Conservation (phyloP, 2,797 vertebrate genomes). For the Pseudomugil tenellus region DNA sequence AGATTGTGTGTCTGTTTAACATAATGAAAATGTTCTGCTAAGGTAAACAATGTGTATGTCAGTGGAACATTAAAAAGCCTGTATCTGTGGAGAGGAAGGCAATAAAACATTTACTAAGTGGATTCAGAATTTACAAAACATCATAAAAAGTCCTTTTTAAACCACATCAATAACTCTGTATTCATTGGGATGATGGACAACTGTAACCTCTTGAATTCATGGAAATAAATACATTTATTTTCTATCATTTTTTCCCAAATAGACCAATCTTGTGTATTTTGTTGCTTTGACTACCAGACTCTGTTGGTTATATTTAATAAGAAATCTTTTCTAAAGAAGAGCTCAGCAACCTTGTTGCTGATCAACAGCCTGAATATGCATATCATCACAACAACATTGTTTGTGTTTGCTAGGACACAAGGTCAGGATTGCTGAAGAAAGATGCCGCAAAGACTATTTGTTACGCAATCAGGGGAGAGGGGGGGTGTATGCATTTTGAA, state of each 20-base stretch:
- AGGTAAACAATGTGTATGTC: too few species aligned
- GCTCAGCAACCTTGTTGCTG: slow-evolving; percentile 14
- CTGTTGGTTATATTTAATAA: slow-evolving; percentile 5
- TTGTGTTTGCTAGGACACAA: slow-evolving; percentile 30
- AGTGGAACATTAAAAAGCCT: too few species aligned
- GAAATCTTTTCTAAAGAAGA: slow-evolving; percentile 23
- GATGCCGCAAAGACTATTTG: slow-evolving; percentile 2
- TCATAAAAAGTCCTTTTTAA: too few species aligned
- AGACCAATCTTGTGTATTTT: slow-evolving; percentile 9
- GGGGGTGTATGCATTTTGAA: slow-evolving; percentile 13
- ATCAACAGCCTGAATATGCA: slow-evolving; percentile 37
- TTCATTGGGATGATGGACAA: not conserved
- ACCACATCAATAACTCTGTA: too few species aligned
- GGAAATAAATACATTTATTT: not conserved
- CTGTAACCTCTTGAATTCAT: not conserved
- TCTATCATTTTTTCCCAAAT: too few species aligned
- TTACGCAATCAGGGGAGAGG: slow-evolving; percentile 40
- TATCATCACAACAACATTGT: slow-evolving; percentile 26
- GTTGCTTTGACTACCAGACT: not conserved
- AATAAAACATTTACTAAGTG: too few species aligned
- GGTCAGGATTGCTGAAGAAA: slow-evolving; percentile 24
- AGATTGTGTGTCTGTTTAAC: too few species aligned
- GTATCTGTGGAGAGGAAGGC: too few species aligned
- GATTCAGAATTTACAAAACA: too few species aligned
- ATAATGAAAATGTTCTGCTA: too few species aligned